Evolutionary conservation across 1,140 invertebrate species (phyloP).

Genomic region (Drosophila orena): DNA sequence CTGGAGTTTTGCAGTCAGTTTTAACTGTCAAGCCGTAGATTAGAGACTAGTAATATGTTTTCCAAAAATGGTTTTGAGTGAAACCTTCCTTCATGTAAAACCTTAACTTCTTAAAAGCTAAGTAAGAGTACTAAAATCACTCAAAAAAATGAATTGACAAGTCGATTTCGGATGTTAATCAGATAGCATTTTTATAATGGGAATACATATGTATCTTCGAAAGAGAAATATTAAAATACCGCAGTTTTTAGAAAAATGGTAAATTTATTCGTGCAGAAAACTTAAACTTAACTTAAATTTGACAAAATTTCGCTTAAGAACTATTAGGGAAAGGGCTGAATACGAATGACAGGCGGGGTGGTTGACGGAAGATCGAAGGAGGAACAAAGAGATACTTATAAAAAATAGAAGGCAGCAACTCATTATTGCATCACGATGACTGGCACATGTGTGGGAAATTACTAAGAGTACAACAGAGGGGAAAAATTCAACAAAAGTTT

Average conservation of each 20-base stretch:
- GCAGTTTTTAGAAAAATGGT: slow-evolving; percentile 34
- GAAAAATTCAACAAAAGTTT: slow-evolving; percentile 11
- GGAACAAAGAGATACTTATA: background rate
- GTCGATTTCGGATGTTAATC: too few relatives aligned
- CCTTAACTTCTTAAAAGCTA: too few relatives aligned
- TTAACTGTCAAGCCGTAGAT: too few relatives aligned
- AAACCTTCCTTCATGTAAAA: too few relatives aligned
- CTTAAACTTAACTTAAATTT: too few relatives aligned
- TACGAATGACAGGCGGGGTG: background rate
- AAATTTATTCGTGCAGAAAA: slow-evolving; percentile 66
- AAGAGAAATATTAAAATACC: background rate
- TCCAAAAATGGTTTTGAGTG: too few relatives aligned
- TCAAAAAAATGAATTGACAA: too few relatives aligned
- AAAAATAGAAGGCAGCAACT: slow-evolving; percentile 8
- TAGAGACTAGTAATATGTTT: too few relatives aligned
- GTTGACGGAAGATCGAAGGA: slow-evolving; percentile 5
- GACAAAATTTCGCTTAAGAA: slow-evolving; percentile 69
- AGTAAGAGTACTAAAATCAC: too few relatives aligned
- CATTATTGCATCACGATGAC: slow-evolving; percentile 54
- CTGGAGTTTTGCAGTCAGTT: background rate
- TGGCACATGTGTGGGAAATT: slow-evolving; percentile 45
- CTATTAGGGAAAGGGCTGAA: slow-evolving; percentile 34
- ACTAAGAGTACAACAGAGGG: slow-evolving; percentile 8
- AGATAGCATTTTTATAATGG: too few relatives aligned
- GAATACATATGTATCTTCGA: too few relatives aligned